Conservation (phyloP, 2,888 invertebrate genomes). For the Teleogryllus oceanicus region DNA sequence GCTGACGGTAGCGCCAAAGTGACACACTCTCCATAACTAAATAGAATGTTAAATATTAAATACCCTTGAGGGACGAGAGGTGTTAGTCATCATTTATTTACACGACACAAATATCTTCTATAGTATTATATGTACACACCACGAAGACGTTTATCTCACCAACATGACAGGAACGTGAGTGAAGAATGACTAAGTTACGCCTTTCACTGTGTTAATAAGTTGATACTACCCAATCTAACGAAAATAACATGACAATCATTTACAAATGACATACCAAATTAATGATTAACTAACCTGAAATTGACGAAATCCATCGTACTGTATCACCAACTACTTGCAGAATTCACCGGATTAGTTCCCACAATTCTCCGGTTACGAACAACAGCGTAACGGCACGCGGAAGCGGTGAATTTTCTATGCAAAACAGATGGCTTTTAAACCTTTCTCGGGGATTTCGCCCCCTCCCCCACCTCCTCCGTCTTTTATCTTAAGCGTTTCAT, state of each 20-base stretch:
- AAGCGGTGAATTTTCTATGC: neutral
- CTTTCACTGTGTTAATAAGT: too few relatives aligned
- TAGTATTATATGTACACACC: neutral
- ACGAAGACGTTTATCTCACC: neutral
- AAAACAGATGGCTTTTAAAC: too few relatives aligned
- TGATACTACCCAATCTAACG: neutral
- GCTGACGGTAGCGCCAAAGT: too few relatives aligned
- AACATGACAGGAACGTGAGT: neutral
- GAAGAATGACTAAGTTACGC: too few relatives aligned
- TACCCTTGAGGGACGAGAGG: neutral
- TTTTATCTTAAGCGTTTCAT: too few relatives aligned
- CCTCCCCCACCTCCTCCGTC: too few relatives aligned
- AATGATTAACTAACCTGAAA: conserved; percentile 23
- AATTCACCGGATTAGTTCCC: conserved; percentile 30
- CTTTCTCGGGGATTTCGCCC: too few relatives aligned
- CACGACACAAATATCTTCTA: neutral
- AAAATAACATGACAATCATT: neutral
- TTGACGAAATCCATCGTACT: conserved; percentile 27
- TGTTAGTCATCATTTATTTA: neutral
- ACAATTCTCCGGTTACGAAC: conserved; percentile 24
- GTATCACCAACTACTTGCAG: conserved; percentile 23
- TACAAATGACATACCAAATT: neutral
- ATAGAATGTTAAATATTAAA: neutral
- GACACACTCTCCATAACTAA: too few relatives aligned
- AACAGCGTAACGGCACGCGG: neutral